phyloP scores from a whole-genome alignment of 2,888 invertebrate species.

The Ypsolopha scabrella region DNA sequence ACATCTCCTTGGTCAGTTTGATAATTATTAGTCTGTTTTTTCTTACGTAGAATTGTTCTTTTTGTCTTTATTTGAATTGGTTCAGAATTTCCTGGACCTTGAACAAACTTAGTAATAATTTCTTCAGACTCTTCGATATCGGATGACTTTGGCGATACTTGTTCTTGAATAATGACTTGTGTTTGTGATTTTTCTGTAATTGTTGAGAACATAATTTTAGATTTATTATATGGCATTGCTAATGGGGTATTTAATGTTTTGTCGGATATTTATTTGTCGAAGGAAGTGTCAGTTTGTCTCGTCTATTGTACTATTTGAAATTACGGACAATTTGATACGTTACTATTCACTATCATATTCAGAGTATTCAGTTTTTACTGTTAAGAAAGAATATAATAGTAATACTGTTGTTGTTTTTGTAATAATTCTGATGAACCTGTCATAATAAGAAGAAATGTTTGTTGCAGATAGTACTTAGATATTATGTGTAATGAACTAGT shows the following conservation, averaged over 20 bases:
- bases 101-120: slow-evolving; percentile 70
- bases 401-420: too few relatives aligned
- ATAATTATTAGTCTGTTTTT: slow-evolving; percentile 22
- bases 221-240: too few relatives aligned
- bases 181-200: slow-evolving; percentile 34
- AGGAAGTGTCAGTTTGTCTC: neutral
- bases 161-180: slow-evolving; percentile 8
- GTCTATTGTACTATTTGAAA: neutral
- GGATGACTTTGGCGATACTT: slow-evolving; percentile 39
- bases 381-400: too few relatives aligned
- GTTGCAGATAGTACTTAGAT: neutral
- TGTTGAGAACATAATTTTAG: too few relatives aligned
- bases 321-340: neutral
- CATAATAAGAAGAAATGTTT: too few relatives aligned
- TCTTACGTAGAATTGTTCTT: slow-evolving; percentile 64
- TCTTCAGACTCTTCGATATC: slow-evolving; percentile 70
- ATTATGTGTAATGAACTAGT: neutral
- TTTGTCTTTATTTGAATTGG: slow-evolving; percentile 69
- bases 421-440: too few relatives aligned
- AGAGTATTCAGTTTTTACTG: too few relatives aligned
- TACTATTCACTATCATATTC: neutral
- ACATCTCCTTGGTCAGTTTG: slow-evolving; percentile 44
- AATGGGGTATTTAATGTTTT: too few relatives aligned
- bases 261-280: neutral
- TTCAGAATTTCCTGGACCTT: slow-evolving; percentile 59